Evolutionary conservation across 2,797 vertebrate genomes (phyloP).

Genomic region (Sphaeramia orbicularis): DNA sequence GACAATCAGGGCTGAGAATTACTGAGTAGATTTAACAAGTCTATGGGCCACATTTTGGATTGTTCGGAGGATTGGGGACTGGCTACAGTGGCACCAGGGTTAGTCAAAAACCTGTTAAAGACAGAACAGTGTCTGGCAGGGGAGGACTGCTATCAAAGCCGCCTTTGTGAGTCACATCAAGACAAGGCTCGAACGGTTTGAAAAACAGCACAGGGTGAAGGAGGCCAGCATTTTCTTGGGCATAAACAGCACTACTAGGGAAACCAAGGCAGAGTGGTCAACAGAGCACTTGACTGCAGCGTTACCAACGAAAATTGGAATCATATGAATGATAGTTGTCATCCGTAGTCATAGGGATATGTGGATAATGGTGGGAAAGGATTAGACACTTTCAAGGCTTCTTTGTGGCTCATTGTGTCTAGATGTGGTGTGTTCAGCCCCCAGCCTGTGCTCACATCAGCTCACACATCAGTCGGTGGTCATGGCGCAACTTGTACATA

Average conservation of each 20-base stretch:
- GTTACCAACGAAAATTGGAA: slow-evolving; percentile 19
- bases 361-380: slow-evolving; percentile 54
- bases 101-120: slow-evolving; percentile 62
- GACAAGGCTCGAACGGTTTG: slow-evolving; percentile 22
- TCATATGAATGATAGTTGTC: slow-evolving; percentile 30
- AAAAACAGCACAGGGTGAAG: slow-evolving; percentile 33
- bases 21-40: slow-evolving; percentile 36
- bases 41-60: slow-evolving; percentile 21
- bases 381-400: slow-evolving; percentile 51
- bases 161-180: slow-evolving; percentile 53
- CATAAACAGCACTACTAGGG: slow-evolving; percentile 45
- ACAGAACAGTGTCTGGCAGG: slow-evolving; percentile 44
- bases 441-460: slow-evolving; percentile 63
- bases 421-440: slow-evolving; percentile 23
- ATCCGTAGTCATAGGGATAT: slow-evolving; percentile 29
- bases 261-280: slow-evolving; percentile 39
- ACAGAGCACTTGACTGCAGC: slow-evolving; percentile 7
- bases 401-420: slow-evolving; percentile 45
- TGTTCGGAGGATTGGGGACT: slow-evolving; percentile 48
- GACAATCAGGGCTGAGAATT: slow-evolving; percentile 32
- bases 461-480: slow-evolving; percentile 57
- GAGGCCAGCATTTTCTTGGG: slow-evolving; percentile 47
- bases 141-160: slow-evolving; percentile 42
- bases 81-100: slow-evolving; percentile 42
- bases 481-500: slow-evolving; percentile 32